Evolutionary conservation across 2,888 invertebrate species (phyloP).

Genomic region (Liodrosophila aerea): DNA sequence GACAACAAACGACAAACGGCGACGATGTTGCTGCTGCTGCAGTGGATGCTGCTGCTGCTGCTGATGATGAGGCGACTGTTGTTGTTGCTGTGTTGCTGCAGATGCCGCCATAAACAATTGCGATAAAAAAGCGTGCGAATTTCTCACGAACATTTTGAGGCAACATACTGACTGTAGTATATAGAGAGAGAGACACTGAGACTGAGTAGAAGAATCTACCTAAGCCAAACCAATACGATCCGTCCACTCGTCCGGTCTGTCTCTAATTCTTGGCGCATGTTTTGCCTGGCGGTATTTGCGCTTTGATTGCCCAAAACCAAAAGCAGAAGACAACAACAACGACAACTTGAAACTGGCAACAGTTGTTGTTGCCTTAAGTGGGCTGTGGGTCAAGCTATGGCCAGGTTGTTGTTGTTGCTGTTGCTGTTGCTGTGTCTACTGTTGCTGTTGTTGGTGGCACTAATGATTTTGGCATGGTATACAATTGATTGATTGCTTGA

Average conservation of each 20-base stretch:
- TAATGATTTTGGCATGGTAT: constrained; percentile 65
- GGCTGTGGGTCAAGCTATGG: constrained; percentile 74
- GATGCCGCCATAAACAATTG: constrained; percentile 78
- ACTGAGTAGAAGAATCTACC: constrained; percentile 1
- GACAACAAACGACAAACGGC: constrained; percentile 58
- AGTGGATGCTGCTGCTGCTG: constrained; percentile 21
- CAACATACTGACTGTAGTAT: not conserved
- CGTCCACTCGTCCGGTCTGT: constrained; percentile 12
- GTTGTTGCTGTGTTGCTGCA: too few species aligned
- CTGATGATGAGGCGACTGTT: constrained; percentile 38
- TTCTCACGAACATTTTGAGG: constrained; percentile 71
- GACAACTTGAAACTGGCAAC: constrained; percentile 11
- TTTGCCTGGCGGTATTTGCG: constrained; percentile 70
- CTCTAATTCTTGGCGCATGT: constrained; percentile 66
- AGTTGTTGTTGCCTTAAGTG: constrained; percentile 61
- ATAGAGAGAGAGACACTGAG: constrained; percentile 5
- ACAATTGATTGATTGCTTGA: constrained; percentile 73
- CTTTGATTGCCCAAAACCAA: constrained; percentile 71
- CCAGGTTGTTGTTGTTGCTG: constrained; percentile 68
- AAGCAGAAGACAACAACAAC: constrained; percentile 35
- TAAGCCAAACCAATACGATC: not conserved
- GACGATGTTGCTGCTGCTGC: constrained; percentile 36
- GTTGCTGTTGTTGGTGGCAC: constrained; percentile 64
- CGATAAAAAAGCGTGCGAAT: constrained; percentile 77
- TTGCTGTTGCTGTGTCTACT: constrained; percentile 72